These are phyloP conservation scores for Monarcha castaneiventris DNA, from an alignment of 2,113 vertebrate species.

Conservation along the genomic window DNA sequence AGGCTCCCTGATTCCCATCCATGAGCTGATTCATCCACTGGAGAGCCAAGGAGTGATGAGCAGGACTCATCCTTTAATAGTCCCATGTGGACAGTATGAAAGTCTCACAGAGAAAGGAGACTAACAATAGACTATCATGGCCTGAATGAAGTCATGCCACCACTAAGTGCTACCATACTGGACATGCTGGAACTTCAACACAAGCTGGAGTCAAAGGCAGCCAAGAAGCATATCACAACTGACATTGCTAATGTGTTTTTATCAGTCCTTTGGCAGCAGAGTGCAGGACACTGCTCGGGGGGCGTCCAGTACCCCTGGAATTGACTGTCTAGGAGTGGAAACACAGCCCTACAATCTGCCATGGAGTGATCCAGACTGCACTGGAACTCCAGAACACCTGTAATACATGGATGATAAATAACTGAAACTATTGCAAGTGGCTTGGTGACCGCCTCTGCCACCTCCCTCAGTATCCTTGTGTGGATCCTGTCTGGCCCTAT, in stretches of 20 bases:
- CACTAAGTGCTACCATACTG: neutral
- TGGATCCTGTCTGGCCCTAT: neutral
- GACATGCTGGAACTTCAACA: neutral
- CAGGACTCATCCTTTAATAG: neutral
- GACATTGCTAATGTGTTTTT: neutral
- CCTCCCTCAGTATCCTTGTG: neutral
- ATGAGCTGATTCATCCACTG: neutral
- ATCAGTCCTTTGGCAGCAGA: neutral
- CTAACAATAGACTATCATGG: no score
- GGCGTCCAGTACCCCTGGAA: neutral
- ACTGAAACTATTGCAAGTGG: neutral
- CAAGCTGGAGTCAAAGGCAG: neutral
- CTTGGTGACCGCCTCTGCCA: neutral
- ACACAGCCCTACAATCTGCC: neutral
- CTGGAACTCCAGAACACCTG: neutral
- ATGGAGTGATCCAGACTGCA: neutral
- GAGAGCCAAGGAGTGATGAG: neutral
- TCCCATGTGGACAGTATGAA: neutral
- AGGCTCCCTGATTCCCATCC: neutral
- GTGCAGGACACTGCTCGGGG: rapidly evolving
- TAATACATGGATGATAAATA: neutral
- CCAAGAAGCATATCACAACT: neutral
- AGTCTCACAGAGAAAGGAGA: neutral
- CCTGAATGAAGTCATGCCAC: neutral
- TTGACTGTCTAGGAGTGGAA: neutral